These are phyloP conservation scores for Xestia rhomboidea DNA, from an alignment of 2,888 invertebrate genomes.

Conservation along the genomic window DNA sequence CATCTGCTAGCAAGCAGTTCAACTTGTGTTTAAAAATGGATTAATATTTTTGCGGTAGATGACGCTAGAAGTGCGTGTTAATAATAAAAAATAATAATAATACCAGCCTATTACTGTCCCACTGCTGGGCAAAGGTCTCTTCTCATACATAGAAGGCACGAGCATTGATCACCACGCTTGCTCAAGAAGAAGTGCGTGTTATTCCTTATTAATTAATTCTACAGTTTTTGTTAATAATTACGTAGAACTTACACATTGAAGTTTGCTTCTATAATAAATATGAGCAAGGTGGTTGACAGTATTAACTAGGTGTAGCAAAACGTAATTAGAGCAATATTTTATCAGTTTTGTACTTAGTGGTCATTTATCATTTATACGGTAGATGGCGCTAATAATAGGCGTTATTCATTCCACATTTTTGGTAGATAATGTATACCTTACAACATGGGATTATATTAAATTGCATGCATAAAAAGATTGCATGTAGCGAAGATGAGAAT, in stretches of 20 bases:
- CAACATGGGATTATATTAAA: too few species aligned
- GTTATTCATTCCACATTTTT: too few species aligned
- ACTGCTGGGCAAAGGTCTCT: too few species aligned
- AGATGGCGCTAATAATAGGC: slow-evolving; percentile 1
- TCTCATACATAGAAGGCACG: too few species aligned
- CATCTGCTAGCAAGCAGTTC: not conserved
- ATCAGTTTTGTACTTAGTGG: too few species aligned
- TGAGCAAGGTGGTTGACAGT: not conserved
- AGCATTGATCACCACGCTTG: too few species aligned
- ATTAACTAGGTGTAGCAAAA: not conserved
- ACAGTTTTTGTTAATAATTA: not conserved
- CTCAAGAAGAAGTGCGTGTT: not conserved
- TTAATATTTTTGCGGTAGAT: slow-evolving; percentile 15
- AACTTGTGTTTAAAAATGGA: not conserved
- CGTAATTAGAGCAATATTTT: too few species aligned
- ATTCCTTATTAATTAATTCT: not conserved
- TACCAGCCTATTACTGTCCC: too few species aligned
- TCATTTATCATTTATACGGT: not conserved
- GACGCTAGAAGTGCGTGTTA: not conserved
- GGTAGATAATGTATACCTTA: too few species aligned
- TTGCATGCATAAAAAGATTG: too few species aligned
- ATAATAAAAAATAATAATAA: too few species aligned
- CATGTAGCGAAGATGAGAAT: too few species aligned
- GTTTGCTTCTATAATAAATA: not conserved
- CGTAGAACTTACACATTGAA: not conserved